Conservation (phyloP, 2,113 vertebrate species). For the Trematomus loennbergii region DNA sequence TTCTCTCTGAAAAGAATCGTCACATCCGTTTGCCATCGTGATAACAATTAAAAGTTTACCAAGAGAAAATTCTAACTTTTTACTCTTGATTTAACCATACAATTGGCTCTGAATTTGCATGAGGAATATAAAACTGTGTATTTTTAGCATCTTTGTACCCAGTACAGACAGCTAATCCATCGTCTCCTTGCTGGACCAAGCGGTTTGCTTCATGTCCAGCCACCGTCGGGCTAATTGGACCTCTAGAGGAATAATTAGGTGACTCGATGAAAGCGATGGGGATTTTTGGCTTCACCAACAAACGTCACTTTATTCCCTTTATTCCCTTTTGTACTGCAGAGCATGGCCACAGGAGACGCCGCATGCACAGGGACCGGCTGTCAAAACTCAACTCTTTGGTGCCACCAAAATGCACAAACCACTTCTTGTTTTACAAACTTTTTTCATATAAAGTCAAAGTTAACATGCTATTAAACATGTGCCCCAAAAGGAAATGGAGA, state of each 20-base stretch:
- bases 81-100: conserved; percentile 13
- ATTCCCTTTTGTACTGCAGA: conserved; percentile 42
- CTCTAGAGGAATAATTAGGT: conserved; percentile 75
- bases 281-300: conserved; percentile 67
- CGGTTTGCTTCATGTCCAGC: conserved; percentile 67
- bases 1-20: conserved; percentile 24
- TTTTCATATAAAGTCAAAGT: background rate
- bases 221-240: conserved; percentile 72
- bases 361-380: conserved; percentile 11
- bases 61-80: conserved; percentile 44
- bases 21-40: conserved; percentile 36
- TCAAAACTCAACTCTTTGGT: conserved; percentile 30
- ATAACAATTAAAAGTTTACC: conserved; percentile 53
- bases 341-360: conserved; percentile 39
- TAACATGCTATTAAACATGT: background rate
- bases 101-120: conserved; percentile 16
- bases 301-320: conserved; percentile 33
- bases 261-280: conserved; percentile 58
- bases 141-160: conserved; percentile 58
- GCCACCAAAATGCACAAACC: conserved; percentile 24
- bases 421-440: conserved; percentile 1
- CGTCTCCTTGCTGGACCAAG: conserved; percentile 26
- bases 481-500: background rate
- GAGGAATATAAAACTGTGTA: conserved; percentile 41
- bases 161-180: conserved; percentile 22